These are phyloP conservation scores for Hylaeus volcanicus DNA, from an alignment of 1,140 invertebrate genomes.

Conservation along the genomic window DNA sequence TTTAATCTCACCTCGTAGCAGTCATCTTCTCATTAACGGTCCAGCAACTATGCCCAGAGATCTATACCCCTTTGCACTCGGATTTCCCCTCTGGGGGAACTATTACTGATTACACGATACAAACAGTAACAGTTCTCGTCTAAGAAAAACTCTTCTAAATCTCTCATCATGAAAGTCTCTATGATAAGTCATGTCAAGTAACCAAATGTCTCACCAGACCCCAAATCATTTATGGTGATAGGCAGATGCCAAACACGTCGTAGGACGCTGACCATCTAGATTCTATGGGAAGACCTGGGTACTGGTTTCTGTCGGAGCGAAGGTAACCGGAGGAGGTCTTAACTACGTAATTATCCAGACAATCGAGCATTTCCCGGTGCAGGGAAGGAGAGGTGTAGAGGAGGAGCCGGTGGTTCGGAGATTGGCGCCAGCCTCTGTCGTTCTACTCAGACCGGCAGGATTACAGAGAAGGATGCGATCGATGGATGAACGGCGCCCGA, in stretches of 20 bases:
- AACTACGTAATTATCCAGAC: conserved; percentile 50
- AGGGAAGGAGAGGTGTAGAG: not conserved
- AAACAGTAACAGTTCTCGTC: no score
- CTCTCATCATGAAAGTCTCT: no score
- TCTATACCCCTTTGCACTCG: no score
- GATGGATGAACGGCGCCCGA: conserved; percentile 54
- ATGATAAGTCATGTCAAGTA: not conserved
- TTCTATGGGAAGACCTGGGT: not conserved
- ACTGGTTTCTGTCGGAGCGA: not conserved
- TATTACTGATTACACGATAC: no score
- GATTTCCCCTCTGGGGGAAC: no score
- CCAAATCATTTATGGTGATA: no score
- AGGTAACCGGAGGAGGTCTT: conserved; percentile 16
- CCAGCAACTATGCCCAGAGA: no score
- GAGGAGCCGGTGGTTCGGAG: conserved; percentile 3
- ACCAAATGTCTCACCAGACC: no score
- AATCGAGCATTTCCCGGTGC: conserved; percentile 27
- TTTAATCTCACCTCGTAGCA: no score
- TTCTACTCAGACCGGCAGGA: conserved; percentile 29
- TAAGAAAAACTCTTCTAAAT: no score
- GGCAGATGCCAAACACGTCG: not conserved
- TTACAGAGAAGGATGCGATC: conserved; percentile 58
- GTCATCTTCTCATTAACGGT: no score
- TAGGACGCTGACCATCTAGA: conserved; percentile 10
- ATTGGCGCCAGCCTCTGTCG: conserved; percentile 47